Evolutionary conservation across 2,888 invertebrate species (phyloP), one percentile per base, ranked within the genome.

Genomic region (Morpho achilles): DNA sequence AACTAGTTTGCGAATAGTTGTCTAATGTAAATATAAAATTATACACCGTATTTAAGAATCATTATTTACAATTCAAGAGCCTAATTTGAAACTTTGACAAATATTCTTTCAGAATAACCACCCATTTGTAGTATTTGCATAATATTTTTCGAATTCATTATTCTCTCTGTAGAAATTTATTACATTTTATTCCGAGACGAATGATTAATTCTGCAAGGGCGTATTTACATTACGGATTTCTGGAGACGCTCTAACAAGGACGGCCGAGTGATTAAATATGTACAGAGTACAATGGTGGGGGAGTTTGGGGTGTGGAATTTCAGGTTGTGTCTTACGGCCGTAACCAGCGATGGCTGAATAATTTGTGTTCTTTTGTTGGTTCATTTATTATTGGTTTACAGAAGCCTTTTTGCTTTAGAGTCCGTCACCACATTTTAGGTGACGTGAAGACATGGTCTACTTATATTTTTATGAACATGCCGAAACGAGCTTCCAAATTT

Each of bases 261-360:
- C 40, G 22, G 54, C 22, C 10, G 23, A 39, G 55, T 50, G 57
- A 57, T 59, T 59, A 59, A 57, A 59, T 62, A 62, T 58, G 56
- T 59, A 61, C 56, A 23, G 3, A 7, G 44, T 32, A 45, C 53
- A 46, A 46, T 9, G 46, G 16, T 16, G 45, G 40, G 46, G 45
- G 8, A 7, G 45, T 40, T 32, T 39, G 40, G 45, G 46, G 22
- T 53, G 40, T 16, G 53, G 40, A 53, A 53, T 32, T 32, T 32
- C 3, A 2, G 32, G 32, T 32, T 32, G 32, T 32, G 32, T 32
- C 5, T 32, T 32, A 32, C 32, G 32, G 32, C 32, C 32, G 32
- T 2, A 32, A 32, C 32, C 32, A 32, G 32, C 32, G 32, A 32
- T 32, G 32, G 3, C 32, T 32, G 32, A 32, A 32, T 32, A 32